Evolutionary conservation across 1,140 invertebrate species (phyloP), one percentile per base, ranked within the genome.

Genomic region (Ylistrum balloti): DNA sequence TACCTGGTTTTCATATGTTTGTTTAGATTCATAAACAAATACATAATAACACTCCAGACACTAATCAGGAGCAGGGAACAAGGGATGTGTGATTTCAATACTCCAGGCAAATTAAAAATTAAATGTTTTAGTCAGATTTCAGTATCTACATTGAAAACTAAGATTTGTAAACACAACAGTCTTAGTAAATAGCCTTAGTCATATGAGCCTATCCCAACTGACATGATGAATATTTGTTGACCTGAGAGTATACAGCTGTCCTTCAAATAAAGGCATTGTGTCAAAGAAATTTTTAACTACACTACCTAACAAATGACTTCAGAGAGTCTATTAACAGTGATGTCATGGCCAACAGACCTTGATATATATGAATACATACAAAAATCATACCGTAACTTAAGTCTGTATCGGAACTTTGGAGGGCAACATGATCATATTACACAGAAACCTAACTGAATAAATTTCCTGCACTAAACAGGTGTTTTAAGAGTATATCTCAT

Each of bases 91-190:
- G n/a, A n/a, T n/a, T n/a, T n/a, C n/a, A n/a, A n/a, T n/a, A n/a
- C n/a, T n/a, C n/a, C n/a, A n/a, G n/a, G n/a, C n/a, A n/a, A n/a
- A n/a, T n/a, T n/a, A n/a, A n/a, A n/a, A n/a, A n/a, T n/a, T n/a
- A n/a, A 7, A 74, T 74, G 5, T 74, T 74, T 74, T 74, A 74
- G 56, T 74, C 22, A 74, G 56, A 74, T 74, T 74, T 74, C 56
- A 74, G 7, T 74, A 74, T 74, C 7, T 74, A 74, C 28, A 28
- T 38, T 7, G n/a, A 7, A 38, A 7, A 5, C 35, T 38, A 38
- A 38, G 13, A 38, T 38, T 7, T 9, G 5, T 74, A 28, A 17
- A 5, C 56, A 5, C 28, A 11, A 11, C 56, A 28, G 56, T 74
- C 56, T 11, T 28, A 74, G 15, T 17, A 28, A 74, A n/a, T 74